Percentiles rank a stretch among this genome's conserved stretches.
phyloP scores from a whole-genome alignment of 2,888 invertebrate genomes.

The Hydraecia micacea region DNA sequence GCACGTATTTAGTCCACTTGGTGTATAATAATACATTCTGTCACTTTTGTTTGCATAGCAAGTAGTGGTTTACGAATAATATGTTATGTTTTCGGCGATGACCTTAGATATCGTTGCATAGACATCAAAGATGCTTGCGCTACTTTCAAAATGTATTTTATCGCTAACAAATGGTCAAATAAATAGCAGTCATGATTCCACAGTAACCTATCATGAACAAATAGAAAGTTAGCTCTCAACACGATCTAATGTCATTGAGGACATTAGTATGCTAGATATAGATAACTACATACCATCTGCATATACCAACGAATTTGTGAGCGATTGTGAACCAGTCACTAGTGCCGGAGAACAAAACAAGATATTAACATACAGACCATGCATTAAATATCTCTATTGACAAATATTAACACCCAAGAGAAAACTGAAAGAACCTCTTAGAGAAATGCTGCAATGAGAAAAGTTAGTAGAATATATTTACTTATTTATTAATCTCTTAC shows the following conservation, averaged over 20 bases:
- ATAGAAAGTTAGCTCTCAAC: constrained; percentile 55
- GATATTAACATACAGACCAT: neutral
- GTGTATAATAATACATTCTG: too few species aligned
- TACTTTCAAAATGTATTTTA: constrained; percentile 13
- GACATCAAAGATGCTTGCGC: neutral
- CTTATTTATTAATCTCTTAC: neutral
- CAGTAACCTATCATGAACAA: constrained; percentile 55
- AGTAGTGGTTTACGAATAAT: too few species aligned
- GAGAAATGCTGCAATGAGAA: neutral
- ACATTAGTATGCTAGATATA: constrained; percentile 16
- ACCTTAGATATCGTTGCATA: neutral
- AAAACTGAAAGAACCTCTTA: neutral
- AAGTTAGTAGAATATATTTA: neutral
- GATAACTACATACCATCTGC: neutral
- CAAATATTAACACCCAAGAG: neutral
- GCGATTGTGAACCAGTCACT: neutral
- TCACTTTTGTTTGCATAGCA: too few species aligned
- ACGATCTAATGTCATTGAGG: constrained; percentile 52
- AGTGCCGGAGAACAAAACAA: neutral
- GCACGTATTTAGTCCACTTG: too few species aligned
- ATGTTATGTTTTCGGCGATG: neutral
- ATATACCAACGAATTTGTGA: neutral
- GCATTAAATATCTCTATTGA: neutral
- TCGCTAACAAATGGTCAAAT: constrained; percentile 17
- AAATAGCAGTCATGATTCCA: constrained; percentile 13